Percentiles rank a stretch among this genome's conserved stretches.
phyloP scores from a whole-genome alignment of 2,797 vertebrate genomes.

The Cynodonichthys magdalenae region DNA sequence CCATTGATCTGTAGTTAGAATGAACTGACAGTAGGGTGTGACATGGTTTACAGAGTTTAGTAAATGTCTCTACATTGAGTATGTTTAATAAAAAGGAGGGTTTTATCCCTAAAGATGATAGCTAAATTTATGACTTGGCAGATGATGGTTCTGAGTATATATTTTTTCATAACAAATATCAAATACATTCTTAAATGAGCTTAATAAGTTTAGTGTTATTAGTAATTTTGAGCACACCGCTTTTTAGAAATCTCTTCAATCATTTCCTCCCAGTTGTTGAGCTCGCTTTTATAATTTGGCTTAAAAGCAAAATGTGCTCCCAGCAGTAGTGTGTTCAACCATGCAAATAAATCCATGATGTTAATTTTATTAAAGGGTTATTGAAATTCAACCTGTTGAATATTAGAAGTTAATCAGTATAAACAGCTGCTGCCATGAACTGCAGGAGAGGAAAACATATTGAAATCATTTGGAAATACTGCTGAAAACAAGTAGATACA shows the following conservation, averaged over 20 bases:
- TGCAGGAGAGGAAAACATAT: not conserved
- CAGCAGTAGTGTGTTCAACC: not conserved
- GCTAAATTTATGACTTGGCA: not conserved
- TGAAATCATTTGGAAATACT: not conserved
- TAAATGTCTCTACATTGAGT: not conserved
- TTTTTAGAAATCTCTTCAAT: not conserved
- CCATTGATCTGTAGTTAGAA: not conserved
- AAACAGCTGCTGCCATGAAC: not conserved
- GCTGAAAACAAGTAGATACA: not conserved
- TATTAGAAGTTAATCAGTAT: not conserved
- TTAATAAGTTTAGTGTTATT: not conserved
- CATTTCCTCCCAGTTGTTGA: not conserved
- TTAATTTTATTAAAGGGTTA: not conserved
- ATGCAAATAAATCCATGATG: not conserved
- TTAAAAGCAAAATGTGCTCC: not conserved
- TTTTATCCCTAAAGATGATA: not conserved
- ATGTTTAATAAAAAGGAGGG: not conserved
- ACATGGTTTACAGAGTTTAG: not conserved
- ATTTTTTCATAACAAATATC: not conserved
- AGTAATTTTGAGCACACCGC: not conserved
- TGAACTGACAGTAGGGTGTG: not conserved
- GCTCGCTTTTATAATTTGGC: not conserved
- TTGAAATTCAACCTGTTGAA: conserved; percentile 1
- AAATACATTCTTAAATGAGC: not conserved
- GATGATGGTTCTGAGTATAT: not conserved